Evolutionary conservation across 2,888 invertebrate genomes (phyloP), one percentile per base, ranked within the genome.

Genomic region (Vesta saturnalis): DNA sequence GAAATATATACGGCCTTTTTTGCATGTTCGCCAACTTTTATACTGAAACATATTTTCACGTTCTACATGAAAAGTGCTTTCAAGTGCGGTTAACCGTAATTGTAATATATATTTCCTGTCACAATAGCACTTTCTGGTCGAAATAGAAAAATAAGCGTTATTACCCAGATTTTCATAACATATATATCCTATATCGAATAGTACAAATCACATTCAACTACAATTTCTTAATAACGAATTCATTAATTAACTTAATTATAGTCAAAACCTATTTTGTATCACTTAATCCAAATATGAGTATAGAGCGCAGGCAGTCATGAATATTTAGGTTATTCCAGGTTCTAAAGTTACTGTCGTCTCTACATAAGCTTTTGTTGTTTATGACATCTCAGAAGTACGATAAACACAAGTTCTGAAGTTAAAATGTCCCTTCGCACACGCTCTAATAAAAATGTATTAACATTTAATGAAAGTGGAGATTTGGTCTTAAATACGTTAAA

Each of bases 301-400:
- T 57, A 52, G 52, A 22, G 54, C 57, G 52, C 43, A 47, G 23
- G 30, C 22, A 61, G 10, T 30, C 52, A 67, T 67, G 67, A 67
- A 67, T 62, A 67, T 67, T 62, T 67, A 67, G 62, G 62, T 58
- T 57, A 67, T 52, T 67, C 60, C 16, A 52, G 57, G 52, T 23
- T 62, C 61, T 67, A 55, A 57, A 62, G 61, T 66, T n/a, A 15
- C 58, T 67, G 62, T 67, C 62, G 52, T 54, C 55, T 57, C 61
- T 58, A 60, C 62, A 62, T 67, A 59, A 63, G 67, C 62, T 59
- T 18, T 30, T 43, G 62, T 62, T 67, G 67, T 63, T 63, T 63
- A 67, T 59, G 67, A 67, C 63, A 67, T 64, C 54, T 64, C 64
- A 64, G 64, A 57, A 57, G 58, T 52, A 54, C 62, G 58, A 62